Base-by-base conservation (phyloP, 2,797 vertebrate genomes). In the Karalla daura region DNA sequence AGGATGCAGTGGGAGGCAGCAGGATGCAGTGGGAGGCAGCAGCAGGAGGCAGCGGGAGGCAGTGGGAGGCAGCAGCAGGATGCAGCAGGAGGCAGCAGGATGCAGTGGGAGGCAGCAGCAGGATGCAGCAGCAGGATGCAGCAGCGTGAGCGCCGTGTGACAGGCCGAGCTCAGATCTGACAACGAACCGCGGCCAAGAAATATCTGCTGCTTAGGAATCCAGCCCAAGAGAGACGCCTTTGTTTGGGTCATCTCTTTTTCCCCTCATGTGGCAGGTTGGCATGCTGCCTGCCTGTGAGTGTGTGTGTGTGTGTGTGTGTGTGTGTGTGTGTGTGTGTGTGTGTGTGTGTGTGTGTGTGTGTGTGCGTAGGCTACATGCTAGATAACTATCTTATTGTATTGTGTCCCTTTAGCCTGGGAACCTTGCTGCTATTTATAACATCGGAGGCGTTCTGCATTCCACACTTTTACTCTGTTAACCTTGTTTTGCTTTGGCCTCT, bases 171-270 rank as follows among this genome's bases (percentile, higher is more conserved):
- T 68, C 62, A 63, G 62, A 74, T 66, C 62, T 65, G 62, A 74
- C 65, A 64, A 71, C 18, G 6, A 45, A 76, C 25, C 7, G 51
- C 5, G 7, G 49, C 71, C 49, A 49, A 53, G 51, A 84, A 70
- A 79, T 39, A 45, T 78, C 70, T 58, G 61, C 70, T 62, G 28
- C 68, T 64, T 66, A 81, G 80, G 84, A 88, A 82, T 85, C 64
- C 4, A 61, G 76, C 2, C 49, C 76, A 88, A 90, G 77, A 91
- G 84, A 90, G 86, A 45, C 70, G 76, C 64, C 86, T 88, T 90
- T 89, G 88, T 91, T 82, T 81, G 68, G 63, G 67, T 81, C 74
- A 54, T 81, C 56, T 49, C 32, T 50, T 74, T 69, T 53, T 58
- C n/a, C 18, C 28, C 67, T 74, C 67, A 64, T 78, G 74, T 75